phyloP scores from a whole-genome alignment of 2,797 vertebrate genomes.

The Semaprochilodus insignis region DNA sequence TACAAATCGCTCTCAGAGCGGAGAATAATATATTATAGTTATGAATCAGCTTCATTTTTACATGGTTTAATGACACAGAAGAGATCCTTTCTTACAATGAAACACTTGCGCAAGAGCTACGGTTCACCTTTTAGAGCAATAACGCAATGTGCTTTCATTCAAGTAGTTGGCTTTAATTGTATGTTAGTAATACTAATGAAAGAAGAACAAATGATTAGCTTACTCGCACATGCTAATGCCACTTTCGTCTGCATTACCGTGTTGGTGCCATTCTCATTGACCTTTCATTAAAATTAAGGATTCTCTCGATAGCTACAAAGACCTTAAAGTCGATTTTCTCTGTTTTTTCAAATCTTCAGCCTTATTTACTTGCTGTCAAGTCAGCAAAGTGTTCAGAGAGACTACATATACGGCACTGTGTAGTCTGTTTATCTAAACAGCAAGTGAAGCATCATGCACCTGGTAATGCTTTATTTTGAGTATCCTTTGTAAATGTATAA shows the following conservation, averaged over 20 bases:
- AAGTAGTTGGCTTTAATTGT: background rate
- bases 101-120: background rate
- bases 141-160: background rate
- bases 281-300: no score
- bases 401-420: background rate
- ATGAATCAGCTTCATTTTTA: conserved; percentile 8
- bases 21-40: conserved; percentile 21
- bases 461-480: no score
- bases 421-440: background rate
- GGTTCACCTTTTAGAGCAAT: background rate
- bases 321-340: background rate
- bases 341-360: background rate
- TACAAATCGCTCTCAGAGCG: background rate
- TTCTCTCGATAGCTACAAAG: no score
- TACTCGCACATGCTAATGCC: background rate
- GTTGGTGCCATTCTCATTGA: background rate
- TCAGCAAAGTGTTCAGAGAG: background rate
- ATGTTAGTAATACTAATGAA: background rate
- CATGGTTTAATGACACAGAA: conserved; percentile 23
- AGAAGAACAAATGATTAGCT: background rate
- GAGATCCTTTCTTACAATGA: background rate
- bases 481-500: no score
- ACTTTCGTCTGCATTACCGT: background rate
- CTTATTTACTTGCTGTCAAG: background rate
- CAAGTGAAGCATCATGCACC: background rate